phyloP scores from a whole-genome alignment of 2,113 vertebrate genomes.

The Pipra filicauda region DNA sequence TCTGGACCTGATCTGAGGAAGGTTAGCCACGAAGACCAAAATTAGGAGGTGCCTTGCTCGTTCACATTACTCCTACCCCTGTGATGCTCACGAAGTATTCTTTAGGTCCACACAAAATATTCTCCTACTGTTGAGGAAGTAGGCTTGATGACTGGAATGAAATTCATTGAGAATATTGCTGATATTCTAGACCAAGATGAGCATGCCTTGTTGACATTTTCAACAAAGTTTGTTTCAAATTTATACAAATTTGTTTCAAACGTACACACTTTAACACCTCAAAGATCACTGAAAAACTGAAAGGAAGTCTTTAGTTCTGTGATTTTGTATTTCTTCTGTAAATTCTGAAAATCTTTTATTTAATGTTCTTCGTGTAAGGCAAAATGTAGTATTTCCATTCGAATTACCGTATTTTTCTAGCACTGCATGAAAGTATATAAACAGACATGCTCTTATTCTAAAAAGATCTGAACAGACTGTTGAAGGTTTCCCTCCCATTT shows the following conservation, averaged over 20 bases:
- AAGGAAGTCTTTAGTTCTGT: not conserved
- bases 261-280: not conserved
- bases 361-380: not conserved
- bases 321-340: not conserved
- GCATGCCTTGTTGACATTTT: not conserved
- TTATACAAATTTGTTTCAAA: not conserved
- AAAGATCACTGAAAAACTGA: not conserved
- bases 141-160: not conserved
- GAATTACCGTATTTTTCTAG: constrained; percentile 8
- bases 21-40: not conserved
- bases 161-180: not conserved
- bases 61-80: not conserved
- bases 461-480: constrained; percentile 17
- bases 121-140: not conserved
- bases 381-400: not conserved
- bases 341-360: not conserved
- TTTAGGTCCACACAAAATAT: not conserved
- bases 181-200: not conserved
- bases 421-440: not conserved
- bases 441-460: not conserved
- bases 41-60: not conserved
- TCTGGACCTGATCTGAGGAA: not conserved
- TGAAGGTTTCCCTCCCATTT: constrained; percentile 29
- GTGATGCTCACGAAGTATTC: not conserved
- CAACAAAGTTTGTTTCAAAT: not conserved